Conservation (phyloP, 1,140 invertebrate genomes). For the Solenopsis fugax region DNA sequence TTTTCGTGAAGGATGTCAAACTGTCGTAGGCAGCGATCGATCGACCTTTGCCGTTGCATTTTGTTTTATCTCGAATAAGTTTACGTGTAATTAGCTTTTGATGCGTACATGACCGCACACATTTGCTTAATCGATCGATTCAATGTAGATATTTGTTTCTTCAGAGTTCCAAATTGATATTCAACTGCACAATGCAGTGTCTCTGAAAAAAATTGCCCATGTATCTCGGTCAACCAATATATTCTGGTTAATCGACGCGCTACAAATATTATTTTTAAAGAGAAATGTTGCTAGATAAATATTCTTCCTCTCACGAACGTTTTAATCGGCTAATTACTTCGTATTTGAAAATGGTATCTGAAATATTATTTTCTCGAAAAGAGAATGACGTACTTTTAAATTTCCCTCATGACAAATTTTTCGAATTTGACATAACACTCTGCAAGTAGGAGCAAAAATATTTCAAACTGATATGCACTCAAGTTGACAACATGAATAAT, state of each 20-base stretch:
- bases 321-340: not conserved
- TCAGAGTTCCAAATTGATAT: not conserved
- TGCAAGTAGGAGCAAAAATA: not conserved
- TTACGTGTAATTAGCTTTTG: constrained; percentile 36
- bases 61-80: constrained; percentile 3
- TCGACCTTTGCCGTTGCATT: not conserved
- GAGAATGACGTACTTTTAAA: not conserved
- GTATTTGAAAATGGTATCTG: not conserved
- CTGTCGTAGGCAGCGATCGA: not conserved
- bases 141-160: not conserved
- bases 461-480: constrained; percentile 7
- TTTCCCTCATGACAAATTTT: not conserved
- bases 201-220: not conserved
- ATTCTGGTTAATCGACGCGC: not conserved
- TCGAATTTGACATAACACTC: not conserved
- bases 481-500: constrained; percentile 29
- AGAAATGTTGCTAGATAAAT: not conserved
- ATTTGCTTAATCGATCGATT: not conserved
- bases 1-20: constrained; percentile 11
- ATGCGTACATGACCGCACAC: not conserved
- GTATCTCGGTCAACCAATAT: constrained; percentile 3
- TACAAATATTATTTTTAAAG: constrained; percentile 8
- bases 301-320: not conserved
- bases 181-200: not conserved
- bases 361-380: not conserved